These are phyloP conservation scores for Garra rufa DNA, from an alignment of 2,113 vertebrate genomes.

Conservation along the genomic window DNA sequence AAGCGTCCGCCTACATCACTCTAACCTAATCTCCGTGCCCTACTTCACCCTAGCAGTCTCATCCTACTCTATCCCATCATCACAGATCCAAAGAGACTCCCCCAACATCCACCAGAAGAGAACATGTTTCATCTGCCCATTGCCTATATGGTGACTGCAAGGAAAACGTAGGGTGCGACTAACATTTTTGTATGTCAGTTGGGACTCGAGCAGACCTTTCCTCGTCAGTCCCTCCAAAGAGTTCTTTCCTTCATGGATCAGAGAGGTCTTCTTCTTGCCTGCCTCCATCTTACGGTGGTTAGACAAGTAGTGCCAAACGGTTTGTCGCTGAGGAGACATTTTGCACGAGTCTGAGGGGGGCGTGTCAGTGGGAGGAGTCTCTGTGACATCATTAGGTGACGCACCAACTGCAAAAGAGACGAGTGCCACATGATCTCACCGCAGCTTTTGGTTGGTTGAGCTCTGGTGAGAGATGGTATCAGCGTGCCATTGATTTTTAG, in stretches of 20 bases:
- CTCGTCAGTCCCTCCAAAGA: conserved; percentile 33
- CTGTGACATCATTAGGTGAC: conserved; percentile 27
- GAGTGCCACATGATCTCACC: conserved; percentile 23
- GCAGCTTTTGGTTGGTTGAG: conserved; percentile 13
- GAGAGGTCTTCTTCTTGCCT: conserved; percentile 36
- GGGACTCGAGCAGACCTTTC: conserved; percentile 26
- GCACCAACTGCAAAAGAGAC: conserved; percentile 19
- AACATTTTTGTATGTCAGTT: conserved; percentile 21
- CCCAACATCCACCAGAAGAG: conserved; percentile 25
- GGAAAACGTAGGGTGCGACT: conserved; percentile 12
- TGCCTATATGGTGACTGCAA: conserved; percentile 23
- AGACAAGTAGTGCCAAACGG: conserved; percentile 18
- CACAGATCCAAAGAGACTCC: conserved; percentile 52
- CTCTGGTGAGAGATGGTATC: conserved; percentile 33
- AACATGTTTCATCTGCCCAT: conserved; percentile 1
- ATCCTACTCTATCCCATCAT: conserved; percentile 57
- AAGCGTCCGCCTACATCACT: conserved; percentile 94
- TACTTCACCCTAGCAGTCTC: conserved; percentile 41
- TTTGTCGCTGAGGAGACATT: conserved; percentile 45
- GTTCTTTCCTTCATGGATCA: conserved; percentile 8
- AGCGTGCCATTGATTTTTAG: conserved; percentile 36
- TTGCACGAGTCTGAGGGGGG: conserved; percentile 33
- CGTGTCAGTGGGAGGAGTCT: conserved; percentile 39
- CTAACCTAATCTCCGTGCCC: conserved; percentile 81
- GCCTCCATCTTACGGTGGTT: conserved; percentile 1